phyloP scores from a whole-genome alignment of 1,140 invertebrate species.

The Sinonovacula constricta region DNA sequence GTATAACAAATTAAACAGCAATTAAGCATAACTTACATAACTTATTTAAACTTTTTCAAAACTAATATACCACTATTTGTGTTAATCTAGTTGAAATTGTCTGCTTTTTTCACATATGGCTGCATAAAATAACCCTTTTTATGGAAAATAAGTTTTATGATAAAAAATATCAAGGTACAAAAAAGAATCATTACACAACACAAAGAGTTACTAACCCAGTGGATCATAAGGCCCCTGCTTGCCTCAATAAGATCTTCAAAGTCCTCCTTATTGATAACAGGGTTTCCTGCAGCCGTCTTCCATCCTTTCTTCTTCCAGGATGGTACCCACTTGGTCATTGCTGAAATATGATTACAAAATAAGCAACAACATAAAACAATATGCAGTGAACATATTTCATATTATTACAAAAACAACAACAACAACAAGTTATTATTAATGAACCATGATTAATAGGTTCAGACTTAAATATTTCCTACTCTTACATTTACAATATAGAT shows the following conservation, averaged over 20 bases:
- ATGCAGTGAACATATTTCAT: no score
- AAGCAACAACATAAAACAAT: no score
- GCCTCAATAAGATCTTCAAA: constrained; percentile 87
- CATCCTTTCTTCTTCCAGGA: constrained; percentile 93
- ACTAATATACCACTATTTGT: background rate
- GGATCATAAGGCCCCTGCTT: constrained; percentile 83
- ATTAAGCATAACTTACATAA: no score
- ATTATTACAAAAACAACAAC: no score
- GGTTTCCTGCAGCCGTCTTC: constrained; percentile 84
- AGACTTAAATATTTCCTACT: no score
- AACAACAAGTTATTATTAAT: no score
- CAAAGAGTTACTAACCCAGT: constrained; percentile 86
- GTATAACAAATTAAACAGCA: no score
- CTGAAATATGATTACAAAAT: no score
- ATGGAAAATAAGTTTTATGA: background rate
- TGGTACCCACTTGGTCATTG: constrained; percentile 91
- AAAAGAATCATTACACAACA: background rate
- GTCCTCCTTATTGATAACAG: constrained; percentile 92
- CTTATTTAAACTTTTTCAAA: no score
- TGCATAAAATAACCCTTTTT: background rate
- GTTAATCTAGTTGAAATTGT: background rate
- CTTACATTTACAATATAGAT: no score
- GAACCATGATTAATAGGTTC: no score
- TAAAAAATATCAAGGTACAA: no score
- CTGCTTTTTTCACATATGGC: background rate